Conservation (phyloP, 2,797 vertebrate species). For the Peromyscus attwateri region DNA sequence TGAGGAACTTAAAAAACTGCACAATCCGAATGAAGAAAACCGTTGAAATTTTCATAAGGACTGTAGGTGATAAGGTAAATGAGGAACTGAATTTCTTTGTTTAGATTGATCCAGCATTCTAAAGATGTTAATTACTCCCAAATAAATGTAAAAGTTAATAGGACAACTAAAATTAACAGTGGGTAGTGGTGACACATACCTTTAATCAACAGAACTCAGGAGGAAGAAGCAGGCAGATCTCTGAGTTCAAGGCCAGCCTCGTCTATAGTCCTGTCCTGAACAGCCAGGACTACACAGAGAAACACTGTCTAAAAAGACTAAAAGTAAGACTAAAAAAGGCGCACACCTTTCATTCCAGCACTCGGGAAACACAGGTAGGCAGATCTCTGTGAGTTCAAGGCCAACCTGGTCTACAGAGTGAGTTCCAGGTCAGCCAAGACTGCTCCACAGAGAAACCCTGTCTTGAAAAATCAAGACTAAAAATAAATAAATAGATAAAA, state of each 20-base stretch:
- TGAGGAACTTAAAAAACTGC: not conserved
- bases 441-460: not conserved
- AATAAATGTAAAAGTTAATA: not conserved
- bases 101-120: not conserved
- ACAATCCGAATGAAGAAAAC: not conserved
- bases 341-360: not conserved
- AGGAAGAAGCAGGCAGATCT: not conserved
- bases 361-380: not conserved
- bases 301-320: not conserved
- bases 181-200: not conserved
- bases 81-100: not conserved
- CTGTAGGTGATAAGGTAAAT: not conserved
- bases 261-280: not conserved
- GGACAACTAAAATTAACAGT: not conserved
- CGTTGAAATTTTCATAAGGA: not conserved
- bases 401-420: not conserved
- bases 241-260: not conserved
- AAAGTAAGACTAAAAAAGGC: not conserved
- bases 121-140: slow-evolving; percentile 16
- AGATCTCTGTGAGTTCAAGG: not conserved
- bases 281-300: not conserved
- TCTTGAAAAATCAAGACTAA: not conserved
- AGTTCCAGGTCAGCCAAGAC: not conserved
- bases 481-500: not conserved
- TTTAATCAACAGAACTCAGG: not conserved